Evolutionary conservation across 1,140 invertebrate genomes (phyloP), one percentile per base, ranked within the genome.

Genomic region (Bombyx mori): DNA sequence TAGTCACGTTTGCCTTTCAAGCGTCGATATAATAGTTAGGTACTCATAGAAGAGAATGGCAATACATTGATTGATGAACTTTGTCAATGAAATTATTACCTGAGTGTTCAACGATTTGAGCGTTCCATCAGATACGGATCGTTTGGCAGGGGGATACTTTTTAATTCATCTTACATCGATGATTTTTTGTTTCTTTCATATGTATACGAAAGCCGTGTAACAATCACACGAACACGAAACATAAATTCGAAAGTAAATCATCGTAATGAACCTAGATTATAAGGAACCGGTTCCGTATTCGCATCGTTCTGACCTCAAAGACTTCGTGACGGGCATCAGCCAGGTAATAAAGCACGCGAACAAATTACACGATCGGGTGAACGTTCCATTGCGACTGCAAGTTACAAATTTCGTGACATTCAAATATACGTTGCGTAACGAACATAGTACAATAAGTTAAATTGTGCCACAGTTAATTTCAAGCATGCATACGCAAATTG

Each of bases 351-450:
- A 54, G 63, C 73, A 76, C 70, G 69, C 68, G 57, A 77, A 73
- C 66, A 61, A 65, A 68, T 57, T 69, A 69, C 68, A 57, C 66
- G 62, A 73, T 63, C 66, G 63, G 61, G 68, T 69, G 61, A 73
- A 79, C 52, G 75, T 71, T 69, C 62, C 58, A 54, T 63, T 63
- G 61, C 67, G 71, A 65, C 47, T 8, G 54, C 63, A 52, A 56
- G 62, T 66, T 66, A 69, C 70, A 68, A 75, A 72, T 68, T 68
- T 72, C 72, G 64, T 73, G 64, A 63, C 67, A 71, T 63, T 71
- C 54, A 65, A 68, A 57, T 53, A 51, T 46, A 54, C 12, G 56
- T 71, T 69, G 63, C 59, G 61, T 65, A 73, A 73, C 59, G 54
- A 46, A 52, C n/a, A 51, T 56, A 64, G 68, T 69, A 46, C 65